phyloP scores from a whole-genome alignment of 1,140 invertebrate genomes.

The Habropoda laboriosa region DNA sequence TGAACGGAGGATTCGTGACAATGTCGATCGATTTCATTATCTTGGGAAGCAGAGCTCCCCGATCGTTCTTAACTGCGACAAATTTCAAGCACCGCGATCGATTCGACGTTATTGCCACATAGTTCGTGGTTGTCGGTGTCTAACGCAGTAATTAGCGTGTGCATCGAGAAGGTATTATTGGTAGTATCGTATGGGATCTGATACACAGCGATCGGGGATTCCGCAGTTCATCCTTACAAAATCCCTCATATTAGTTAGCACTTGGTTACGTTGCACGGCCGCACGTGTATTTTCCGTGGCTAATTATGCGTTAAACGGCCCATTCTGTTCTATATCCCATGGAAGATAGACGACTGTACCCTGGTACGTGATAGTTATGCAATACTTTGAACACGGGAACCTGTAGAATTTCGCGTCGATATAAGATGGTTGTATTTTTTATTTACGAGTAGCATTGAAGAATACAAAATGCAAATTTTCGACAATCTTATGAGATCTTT shows the following conservation, averaged over 20 bases:
- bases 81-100: constrained; percentile 31
- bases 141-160: constrained; percentile 42
- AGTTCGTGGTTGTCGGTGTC: constrained; percentile 40
- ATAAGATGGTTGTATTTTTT: too few species aligned
- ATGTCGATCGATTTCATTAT: constrained; percentile 1
- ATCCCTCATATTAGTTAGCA: constrained; percentile 16
- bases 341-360: background rate
- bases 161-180: constrained; percentile 36
- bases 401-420: background rate
- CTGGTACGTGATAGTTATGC: background rate
- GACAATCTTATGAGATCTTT: too few species aligned
- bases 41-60: background rate
- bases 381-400: background rate
- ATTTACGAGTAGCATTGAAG: too few species aligned
- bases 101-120: constrained; percentile 45
- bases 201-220: constrained; percentile 10
- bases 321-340: background rate
- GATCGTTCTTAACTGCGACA: constrained; percentile 15
- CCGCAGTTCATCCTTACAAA: constrained; percentile 42
- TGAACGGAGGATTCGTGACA: background rate
- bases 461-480: too few species aligned
- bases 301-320: constrained; percentile 60
- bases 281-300: constrained; percentile 20
- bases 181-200: constrained; percentile 10
- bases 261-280: constrained; percentile 10